Evolutionary conservation across 1,140 invertebrate genomes (phyloP), one percentile per base, ranked within the genome.

Genomic region (Pachyrhynchus sulphureomaculatus): DNA sequence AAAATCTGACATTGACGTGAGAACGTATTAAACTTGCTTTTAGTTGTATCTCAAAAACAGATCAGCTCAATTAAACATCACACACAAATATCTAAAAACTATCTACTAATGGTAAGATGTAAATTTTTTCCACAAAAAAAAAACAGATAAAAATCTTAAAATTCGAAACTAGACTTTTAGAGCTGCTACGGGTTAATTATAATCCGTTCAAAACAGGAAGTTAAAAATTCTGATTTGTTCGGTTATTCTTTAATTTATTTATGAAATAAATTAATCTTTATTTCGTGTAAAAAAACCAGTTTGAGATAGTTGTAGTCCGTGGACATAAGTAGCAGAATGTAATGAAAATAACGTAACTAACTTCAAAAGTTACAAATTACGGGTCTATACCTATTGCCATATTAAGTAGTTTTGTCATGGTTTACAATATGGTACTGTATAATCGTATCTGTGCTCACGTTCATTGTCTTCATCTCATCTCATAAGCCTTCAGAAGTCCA

Each of bases 131-230:
- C 26, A 42, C 36, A 39, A 33, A 23, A 18, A 21, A 15, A 13
- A 26, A 49, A 12, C 4, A 13, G 18, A 33, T 15, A 41, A n/a
- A 53, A 42, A 54, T 54, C 36, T 42, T 5, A 3, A 34, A 44
- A 54, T 29, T 41, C 52, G 13, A 42, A 39, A 13, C 36, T 42
- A 44, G 26, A 21, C n/a, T 54, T 54, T 42, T 41, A 42, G 37
- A 6, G 17, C 37, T 37, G 15, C 2, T 17, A 37, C 26, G 6
- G 5, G 26, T 29, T 39, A 45, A 54, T 54, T 54, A 44, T 44
- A 20, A 45, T 45, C 29, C 9, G n/a, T 36, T 32, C 42, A 56
- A 56, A 56, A 45, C 53, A 56, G 53, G 53, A 56, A 56, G 42
- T 56, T 17, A 56, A 45, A 45, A 34, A 47, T 47, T 18, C 39